Evolutionary conservation across 2,888 invertebrate species (phyloP), one percentile per base, ranked within the genome.

Genomic region (Drosophila putrida): DNA sequence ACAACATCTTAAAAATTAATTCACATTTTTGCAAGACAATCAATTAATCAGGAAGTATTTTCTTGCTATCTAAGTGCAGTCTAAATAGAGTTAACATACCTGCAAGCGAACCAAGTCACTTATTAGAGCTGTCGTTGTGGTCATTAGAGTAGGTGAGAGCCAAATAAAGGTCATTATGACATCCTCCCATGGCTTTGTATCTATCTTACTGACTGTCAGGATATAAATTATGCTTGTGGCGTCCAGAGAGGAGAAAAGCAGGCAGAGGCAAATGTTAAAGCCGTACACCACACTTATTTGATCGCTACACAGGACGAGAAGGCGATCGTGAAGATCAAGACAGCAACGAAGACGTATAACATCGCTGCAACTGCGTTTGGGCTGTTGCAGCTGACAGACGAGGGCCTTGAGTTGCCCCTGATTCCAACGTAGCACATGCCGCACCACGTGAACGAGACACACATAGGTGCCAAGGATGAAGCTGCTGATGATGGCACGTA

Each of bases 271-370:
- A 31, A 78, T 69, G 9, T 72, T 75, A n/a, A 90, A 76, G 4
- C 90, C 90, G 39, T 90, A 90, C 0, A 84, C 73, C 3, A 75
- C 27, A 51, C 88, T 89, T 0, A 90, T 78, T 25, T 88, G 77
- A 55, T 77, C 80, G 27, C 70, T 75, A 61, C 87, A 89, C 11
- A 89, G 35, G 3, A 80, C 59, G 0, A 80, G 53, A n/a, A 89
- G 31, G 4, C 82, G 77, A 73, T 90, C 88, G 36, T 85, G 79
- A 5, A 79, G 46, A 35, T 73, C 71, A 44, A 89, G 64, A 47
- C 80, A 87, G 6, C 50, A 25, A 6, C 88, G 86, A 4, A 90
- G 41, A 1, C 72, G 65, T 0, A 71, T 5, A 4, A 75, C 0
- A 44, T 71, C 73, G 6, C 39, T 38, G 35, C 46, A 50, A 10